Conservation (phyloP, 2,888 invertebrate genomes). For the Corbicula japonica region DNA sequence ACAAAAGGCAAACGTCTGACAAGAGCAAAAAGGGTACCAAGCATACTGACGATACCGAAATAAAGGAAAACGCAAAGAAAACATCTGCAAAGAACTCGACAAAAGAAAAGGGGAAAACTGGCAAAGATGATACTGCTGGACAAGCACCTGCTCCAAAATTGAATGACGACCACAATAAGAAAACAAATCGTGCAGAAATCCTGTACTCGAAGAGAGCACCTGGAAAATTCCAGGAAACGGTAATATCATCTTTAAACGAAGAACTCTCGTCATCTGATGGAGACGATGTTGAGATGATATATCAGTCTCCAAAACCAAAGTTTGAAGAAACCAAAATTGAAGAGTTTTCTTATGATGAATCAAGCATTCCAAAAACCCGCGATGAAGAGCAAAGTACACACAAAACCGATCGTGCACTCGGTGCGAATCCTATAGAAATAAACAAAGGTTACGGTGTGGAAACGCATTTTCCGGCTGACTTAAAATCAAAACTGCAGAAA, state of each 20-base stretch:
- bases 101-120: neutral
- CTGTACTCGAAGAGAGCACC: neutral
- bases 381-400: too few species aligned
- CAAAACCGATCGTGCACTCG: too few species aligned
- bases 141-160: neutral
- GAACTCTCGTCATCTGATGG: conserved; percentile 56
- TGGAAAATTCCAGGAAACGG: neutral
- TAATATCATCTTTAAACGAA: too few species aligned
- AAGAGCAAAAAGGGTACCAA: too few species aligned
- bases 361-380: too few species aligned
- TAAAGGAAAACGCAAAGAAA: neutral
- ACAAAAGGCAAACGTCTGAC: conserved; percentile 29
- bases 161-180: neutral
- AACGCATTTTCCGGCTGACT: too few species aligned
- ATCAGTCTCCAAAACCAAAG: conserved; percentile 38
- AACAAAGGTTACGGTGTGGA: too few species aligned
- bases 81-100: neutral
- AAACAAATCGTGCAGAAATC: neutral
- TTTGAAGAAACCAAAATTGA: neutral
- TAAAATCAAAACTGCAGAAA: too few species aligned
- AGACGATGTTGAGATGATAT: conserved; percentile 62
- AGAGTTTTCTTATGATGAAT: neutral
- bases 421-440: too few species aligned
- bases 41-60: too few species aligned
- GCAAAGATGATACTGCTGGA: neutral